Evolutionary conservation across 2,113 vertebrate species (phyloP), one percentile per base, ranked within the genome.

Genomic region (Semicossyphus pulcher): DNA sequence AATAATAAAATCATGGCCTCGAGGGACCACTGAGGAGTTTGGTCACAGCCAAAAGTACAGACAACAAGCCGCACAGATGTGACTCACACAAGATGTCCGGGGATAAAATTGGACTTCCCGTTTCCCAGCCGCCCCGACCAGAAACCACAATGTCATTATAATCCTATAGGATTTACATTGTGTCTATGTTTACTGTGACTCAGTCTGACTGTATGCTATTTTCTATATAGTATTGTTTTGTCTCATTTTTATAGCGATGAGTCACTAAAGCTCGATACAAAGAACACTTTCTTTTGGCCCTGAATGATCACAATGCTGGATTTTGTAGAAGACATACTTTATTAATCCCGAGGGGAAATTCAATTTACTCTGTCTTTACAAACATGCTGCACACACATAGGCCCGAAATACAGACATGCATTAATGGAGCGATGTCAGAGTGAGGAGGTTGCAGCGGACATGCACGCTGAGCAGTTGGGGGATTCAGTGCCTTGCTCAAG

Each of bases 121-220:
- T 78, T 44, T 76, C 31, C 68, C 53, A 34, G 34, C 58, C 25
- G 47, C 49, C 47, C 42, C n/a, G 4, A 70, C 53, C 57, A 79
- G 42, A 69, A 80, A 52, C 80, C 84, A 72, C 75, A 83, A 66
- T 45, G 79, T 15, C 61, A 80, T 81, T 80, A 64, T 81, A 75
- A 81, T 83, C 67, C 48, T 81, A 59, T 59, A 36, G 72, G 71
- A 52, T 23, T 63, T 10, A 59, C 20, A 21, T 2, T 36, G 59
- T n/a, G 41, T 21, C 25, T 29, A 12, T 12, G 67, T 54, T 36
- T 21, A 42, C 3, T 34, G 51, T 77, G 61, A 82, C 69, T 71
- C 75, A 64, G 44, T 15, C 49, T 25, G 10, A 32, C 51, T 10
- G 54, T 41, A 36, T 21, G 28, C 63, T 23, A 18, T 56, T 66